phyloP scores from a whole-genome alignment of 2,888 invertebrate genomes.

The Volucella zonaria region DNA sequence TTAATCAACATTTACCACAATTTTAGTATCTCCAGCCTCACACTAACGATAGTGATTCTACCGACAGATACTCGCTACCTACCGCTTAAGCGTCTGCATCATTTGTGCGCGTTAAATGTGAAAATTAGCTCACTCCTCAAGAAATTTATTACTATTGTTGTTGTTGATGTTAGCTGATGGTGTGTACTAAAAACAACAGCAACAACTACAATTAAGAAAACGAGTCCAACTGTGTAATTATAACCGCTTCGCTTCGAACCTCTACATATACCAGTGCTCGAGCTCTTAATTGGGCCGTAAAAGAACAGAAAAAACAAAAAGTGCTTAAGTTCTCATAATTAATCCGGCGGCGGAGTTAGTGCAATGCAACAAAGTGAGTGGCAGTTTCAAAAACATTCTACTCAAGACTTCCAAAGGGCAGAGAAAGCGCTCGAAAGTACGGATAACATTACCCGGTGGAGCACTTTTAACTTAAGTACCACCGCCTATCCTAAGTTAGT shows the following conservation, averaged over 20 bases:
- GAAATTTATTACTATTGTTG: background rate
- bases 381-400: constrained; percentile 25
- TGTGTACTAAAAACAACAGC: constrained; percentile 10
- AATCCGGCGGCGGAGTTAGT: background rate
- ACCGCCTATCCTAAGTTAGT: too few relatives aligned
- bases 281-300: constrained; percentile 40
- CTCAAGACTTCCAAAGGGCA: constrained; percentile 7
- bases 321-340: constrained; percentile 46
- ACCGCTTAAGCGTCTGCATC: constrained; percentile 7
- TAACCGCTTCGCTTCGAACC: constrained; percentile 15
- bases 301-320: background rate
- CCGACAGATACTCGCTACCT: background rate
- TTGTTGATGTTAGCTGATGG: too few relatives aligned
- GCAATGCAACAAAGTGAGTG: background rate
- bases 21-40: constrained; percentile 15
- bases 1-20: constrained; percentile 7
- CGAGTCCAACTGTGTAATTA: constrained; percentile 41
- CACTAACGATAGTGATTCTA: constrained; percentile 19
- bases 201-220: background rate
- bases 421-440: constrained; percentile 52
- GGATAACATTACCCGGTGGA: constrained; percentile 9
- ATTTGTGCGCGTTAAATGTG: constrained; percentile 37
- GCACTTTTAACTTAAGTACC: background rate
- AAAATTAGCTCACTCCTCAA: constrained; percentile 35
- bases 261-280: background rate